A percentile compares a stretch with the other conserved stretches of the same genome.
Conservation (phyloP, 1,140 invertebrate species). For the Vanessa atalanta region DNA sequence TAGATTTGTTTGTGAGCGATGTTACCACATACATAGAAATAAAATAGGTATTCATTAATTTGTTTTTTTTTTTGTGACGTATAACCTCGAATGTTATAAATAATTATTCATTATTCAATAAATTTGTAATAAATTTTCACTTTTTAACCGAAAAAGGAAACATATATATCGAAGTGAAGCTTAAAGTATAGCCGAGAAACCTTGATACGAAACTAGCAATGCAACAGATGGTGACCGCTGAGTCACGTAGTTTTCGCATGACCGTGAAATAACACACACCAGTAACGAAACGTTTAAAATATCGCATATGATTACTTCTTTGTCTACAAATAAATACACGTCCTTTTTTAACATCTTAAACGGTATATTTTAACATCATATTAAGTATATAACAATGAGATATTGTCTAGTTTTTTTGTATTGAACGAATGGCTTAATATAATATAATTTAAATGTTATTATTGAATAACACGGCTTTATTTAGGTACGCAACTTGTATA, state of each 20-base stretch:
- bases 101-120: no score
- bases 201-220: conserved; percentile 21
- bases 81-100: no score
- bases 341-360: background rate
- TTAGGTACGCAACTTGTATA: no score
- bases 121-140: background rate
- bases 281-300: conserved; percentile 1
- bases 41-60: no score
- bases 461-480: no score
- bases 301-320: conserved; percentile 8
- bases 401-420: no score
- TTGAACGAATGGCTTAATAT: no score
- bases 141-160: background rate
- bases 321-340: conserved; percentile 4
- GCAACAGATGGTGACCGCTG: conserved; percentile 25
- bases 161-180: background rate
- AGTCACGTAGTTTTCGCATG: conserved; percentile 22
- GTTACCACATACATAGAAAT: no score
- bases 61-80: no score
- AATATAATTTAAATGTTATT: no score
- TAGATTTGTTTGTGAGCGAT: no score
- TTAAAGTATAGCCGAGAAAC: conserved; percentile 9
- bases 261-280: conserved; percentile 12
- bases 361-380: background rate
- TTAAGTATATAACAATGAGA: background rate